phyloP scores from a whole-genome alignment of 2,888 invertebrate genomes.

The Drosophila borealis region DNA sequence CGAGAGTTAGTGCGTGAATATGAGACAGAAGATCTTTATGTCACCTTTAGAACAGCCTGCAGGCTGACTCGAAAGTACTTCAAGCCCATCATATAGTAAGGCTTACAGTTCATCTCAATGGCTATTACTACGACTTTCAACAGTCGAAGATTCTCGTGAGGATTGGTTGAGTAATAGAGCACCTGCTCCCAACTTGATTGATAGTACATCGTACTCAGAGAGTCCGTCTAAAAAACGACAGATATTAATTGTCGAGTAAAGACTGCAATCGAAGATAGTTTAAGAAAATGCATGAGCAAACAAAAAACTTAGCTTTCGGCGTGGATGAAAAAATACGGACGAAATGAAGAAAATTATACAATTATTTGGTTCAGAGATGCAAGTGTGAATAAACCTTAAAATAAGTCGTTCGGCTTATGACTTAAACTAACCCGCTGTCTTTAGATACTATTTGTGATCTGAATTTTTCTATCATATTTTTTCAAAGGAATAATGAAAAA shows the following conservation, averaged over 20 bases:
- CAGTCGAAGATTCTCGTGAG: constrained; percentile 64
- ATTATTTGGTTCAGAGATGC: too few species aligned
- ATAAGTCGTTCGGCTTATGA: too few species aligned
- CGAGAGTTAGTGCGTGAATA: background rate
- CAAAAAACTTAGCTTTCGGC: too few species aligned
- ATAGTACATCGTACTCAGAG: constrained; percentile 75
- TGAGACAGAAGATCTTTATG: background rate
- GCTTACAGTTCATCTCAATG: constrained; percentile 67
- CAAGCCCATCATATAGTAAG: constrained; percentile 72
- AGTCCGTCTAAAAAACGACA: constrained; percentile 61
- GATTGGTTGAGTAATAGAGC: constrained; percentile 63
- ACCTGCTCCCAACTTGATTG: constrained; percentile 72
- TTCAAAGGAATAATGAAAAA: too few species aligned
- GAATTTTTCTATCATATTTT: too few species aligned
- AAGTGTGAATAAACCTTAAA: too few species aligned
- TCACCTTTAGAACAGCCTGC: constrained; percentile 66
- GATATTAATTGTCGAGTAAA: background rate
- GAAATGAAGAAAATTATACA: too few species aligned
- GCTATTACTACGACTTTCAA: constrained; percentile 71
- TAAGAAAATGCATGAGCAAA: too few species aligned
- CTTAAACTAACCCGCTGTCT: too few species aligned
- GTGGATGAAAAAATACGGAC: too few species aligned
- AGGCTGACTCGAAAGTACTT: constrained; percentile 76
- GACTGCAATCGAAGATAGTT: too few species aligned
- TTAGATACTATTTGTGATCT: too few species aligned